A percentile compares a stretch with the other conserved stretches of the same genome.
These are phyloP conservation scores for Polydrusus pterygomalis DNA, from an alignment of 2,888 invertebrate species.

Conservation along the genomic window DNA sequence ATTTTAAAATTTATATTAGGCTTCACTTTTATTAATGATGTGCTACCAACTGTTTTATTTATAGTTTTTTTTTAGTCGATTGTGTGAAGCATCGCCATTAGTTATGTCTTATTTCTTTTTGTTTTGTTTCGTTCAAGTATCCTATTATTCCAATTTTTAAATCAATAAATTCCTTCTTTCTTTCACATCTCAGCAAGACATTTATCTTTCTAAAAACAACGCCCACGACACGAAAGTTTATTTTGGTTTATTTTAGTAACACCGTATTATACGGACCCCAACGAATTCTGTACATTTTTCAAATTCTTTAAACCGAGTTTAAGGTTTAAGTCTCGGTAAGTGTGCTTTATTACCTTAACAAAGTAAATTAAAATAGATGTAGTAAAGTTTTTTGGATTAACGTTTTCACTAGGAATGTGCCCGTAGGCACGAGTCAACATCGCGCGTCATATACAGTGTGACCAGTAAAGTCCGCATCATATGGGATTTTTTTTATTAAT, in stretches of 20 bases:
- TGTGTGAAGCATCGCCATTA: neutral
- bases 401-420: neutral
- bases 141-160: conserved; percentile 9
- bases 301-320: conserved; percentile 19
- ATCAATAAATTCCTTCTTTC: conserved; percentile 19
- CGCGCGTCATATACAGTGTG: too few species aligned
- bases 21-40: too few species aligned
- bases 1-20: too few species aligned
- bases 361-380: conserved; percentile 15
- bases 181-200: conserved; percentile 15
- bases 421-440: neutral
- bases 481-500: too few species aligned
- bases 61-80: too few species aligned
- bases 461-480: too few species aligned
- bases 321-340: conserved; percentile 1
- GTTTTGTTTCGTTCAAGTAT: neutral
- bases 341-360: conserved; percentile 32
- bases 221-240: conserved; percentile 1
- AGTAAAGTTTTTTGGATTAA: conserved; percentile 6
- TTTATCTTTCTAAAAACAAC: conserved; percentile 39
- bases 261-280: conserved; percentile 32
- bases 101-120: neutral
- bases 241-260: conserved; percentile 39
- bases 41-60: too few species aligned
- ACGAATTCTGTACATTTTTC: conserved; percentile 28